phyloP scores from a whole-genome alignment of 2,888 invertebrate species.

The Ethmia dodecea region DNA sequence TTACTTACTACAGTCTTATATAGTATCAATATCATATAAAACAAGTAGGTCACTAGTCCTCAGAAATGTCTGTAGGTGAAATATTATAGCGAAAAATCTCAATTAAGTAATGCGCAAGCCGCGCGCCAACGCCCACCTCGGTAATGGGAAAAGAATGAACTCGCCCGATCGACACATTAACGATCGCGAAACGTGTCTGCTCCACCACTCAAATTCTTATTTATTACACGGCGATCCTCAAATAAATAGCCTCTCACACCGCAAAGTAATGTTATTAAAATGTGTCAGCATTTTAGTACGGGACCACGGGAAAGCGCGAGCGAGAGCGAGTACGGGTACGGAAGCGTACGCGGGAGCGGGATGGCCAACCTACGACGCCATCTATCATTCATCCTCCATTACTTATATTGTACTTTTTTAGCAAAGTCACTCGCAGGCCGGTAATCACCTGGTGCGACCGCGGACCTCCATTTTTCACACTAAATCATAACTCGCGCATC shows the following conservation, averaged over 20 bases:
- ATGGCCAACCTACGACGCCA: conserved; percentile 48
- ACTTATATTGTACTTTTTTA: conserved; percentile 77
- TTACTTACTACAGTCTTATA: no score
- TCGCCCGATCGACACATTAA: conserved; percentile 58
- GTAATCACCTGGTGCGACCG: conserved; percentile 76
- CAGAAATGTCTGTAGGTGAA: not conserved
- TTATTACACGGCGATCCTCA: conserved; percentile 65
- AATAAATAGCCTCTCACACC: conserved; percentile 72
- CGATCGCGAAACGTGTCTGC: conserved; percentile 59
- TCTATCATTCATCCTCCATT: conserved; percentile 78
- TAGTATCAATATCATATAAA: no score
- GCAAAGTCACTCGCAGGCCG: conserved; percentile 75
- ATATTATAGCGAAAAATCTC: conserved; percentile 13
- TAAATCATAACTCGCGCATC: conserved; percentile 74
- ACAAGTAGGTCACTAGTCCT: no score
- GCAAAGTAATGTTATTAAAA: conserved; percentile 75
- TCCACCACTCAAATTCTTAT: conserved; percentile 66
- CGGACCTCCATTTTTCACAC: conserved; percentile 73
- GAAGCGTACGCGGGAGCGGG: conserved; percentile 36
- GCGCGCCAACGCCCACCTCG: conserved; percentile 21
- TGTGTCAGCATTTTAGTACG: conserved; percentile 73
- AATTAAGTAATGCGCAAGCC: conserved; percentile 24
- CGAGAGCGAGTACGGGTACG: conserved; percentile 37
- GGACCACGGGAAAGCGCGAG: conserved; percentile 24
- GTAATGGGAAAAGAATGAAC: conserved; percentile 61